Evolutionary conservation across 2,797 vertebrate species (phyloP).

Genomic region (Heteromormyrus szaboi): DNA sequence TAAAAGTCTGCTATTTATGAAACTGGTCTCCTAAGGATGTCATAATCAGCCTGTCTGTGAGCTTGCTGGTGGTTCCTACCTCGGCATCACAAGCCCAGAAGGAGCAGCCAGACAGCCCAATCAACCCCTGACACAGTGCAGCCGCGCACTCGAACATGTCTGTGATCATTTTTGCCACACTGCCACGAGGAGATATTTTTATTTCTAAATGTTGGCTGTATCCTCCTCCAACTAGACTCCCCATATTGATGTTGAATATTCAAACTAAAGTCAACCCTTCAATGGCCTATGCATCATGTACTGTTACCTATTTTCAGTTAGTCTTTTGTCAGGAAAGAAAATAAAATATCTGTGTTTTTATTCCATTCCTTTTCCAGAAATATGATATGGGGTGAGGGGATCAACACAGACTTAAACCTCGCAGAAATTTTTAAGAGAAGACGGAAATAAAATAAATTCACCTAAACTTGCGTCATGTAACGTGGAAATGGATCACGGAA

Average conservation of each 20-base stretch:
- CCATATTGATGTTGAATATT: neutral
- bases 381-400: neutral
- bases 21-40: neutral
- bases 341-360: neutral
- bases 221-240: neutral
- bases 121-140: neutral
- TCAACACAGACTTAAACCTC: neutral
- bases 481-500: neutral
- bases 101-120: neutral
- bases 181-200: neutral
- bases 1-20: neutral
- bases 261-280: neutral
- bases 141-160: neutral
- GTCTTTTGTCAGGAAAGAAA: neutral
- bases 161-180: neutral
- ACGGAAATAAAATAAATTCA: neutral
- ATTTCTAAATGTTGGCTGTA: neutral
- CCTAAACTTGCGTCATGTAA: neutral
- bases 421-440: neutral
- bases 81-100: neutral
- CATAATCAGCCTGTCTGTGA: neutral
- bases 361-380: neutral
- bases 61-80: neutral
- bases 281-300: neutral
- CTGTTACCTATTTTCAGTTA: neutral